These are phyloP conservation scores for Capricornis sumatraensis DNA, from an alignment of 2,113 vertebrate species.

Conservation along the genomic window DNA sequence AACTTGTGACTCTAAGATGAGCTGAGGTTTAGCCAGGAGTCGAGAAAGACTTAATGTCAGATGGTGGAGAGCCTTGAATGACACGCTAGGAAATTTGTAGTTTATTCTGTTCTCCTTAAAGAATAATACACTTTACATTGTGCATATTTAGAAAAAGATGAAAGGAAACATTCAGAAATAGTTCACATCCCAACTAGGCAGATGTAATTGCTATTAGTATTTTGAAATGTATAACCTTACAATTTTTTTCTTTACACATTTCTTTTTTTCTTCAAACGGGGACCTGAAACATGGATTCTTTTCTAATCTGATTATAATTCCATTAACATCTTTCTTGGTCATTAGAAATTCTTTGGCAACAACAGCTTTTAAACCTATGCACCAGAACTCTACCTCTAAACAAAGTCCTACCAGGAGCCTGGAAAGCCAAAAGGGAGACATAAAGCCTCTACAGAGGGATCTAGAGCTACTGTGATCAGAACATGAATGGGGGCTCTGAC, in stretches of 20 bases:
- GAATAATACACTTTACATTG: not conserved
- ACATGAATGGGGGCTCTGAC: rapidly evolving
- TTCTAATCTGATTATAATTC: not conserved
- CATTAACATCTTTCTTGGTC: not conserved
- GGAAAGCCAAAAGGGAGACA: not conserved
- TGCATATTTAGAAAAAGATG: not conserved
- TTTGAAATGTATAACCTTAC: not conserved
- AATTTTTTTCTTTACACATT: not conserved
- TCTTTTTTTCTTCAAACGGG: not conserved
- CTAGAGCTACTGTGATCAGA: not conserved
- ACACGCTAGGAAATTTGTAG: not conserved
- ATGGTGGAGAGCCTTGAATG: not conserved
- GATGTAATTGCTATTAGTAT: not conserved
- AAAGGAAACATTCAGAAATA: not conserved
- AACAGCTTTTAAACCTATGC: not conserved
- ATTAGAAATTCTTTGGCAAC: not conserved
- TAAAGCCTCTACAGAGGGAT: not conserved
- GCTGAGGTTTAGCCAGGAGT: not conserved
- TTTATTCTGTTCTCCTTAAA: not conserved
- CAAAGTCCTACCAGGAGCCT: not conserved
- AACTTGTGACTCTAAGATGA: not conserved
- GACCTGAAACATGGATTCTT: not conserved
- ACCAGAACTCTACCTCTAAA: not conserved
- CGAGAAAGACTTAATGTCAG: not conserved
- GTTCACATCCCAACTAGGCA: not conserved